phyloP scores from a whole-genome alignment of 1,140 invertebrate species.

The Bombus polaris region DNA sequence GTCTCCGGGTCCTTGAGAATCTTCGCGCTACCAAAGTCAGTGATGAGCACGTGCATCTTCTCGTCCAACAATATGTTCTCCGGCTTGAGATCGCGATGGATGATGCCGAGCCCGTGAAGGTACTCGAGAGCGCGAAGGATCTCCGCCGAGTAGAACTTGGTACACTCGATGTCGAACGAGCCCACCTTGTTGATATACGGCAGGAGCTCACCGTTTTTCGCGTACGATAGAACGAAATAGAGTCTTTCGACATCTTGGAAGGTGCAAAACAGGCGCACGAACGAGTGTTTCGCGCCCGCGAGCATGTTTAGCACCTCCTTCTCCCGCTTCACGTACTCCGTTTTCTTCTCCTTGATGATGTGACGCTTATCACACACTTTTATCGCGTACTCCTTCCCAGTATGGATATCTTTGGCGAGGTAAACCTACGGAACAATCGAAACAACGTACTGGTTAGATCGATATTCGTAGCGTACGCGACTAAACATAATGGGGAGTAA shows the following conservation, averaged over 20 bases:
- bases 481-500: not conserved
- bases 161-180: slow-evolving; percentile 94
- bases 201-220: slow-evolving; percentile 96
- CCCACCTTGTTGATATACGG: slow-evolving; percentile 95
- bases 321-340: slow-evolving; percentile 95
- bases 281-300: slow-evolving; percentile 88
- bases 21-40: slow-evolving; percentile 98
- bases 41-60: slow-evolving; percentile 97
- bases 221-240: slow-evolving; percentile 98
- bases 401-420: slow-evolving; percentile 95
- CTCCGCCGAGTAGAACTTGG: slow-evolving; percentile 97
- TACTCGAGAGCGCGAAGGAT: slow-evolving; percentile 95
- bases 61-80: slow-evolving; percentile 96
- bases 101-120: slow-evolving; percentile 94
- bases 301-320: slow-evolving; percentile 94
- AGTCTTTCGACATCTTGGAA: slow-evolving; percentile 97
- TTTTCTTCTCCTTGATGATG: slow-evolving; percentile 96
- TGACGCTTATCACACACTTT: slow-evolving; percentile 98
- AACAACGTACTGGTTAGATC: slow-evolving; percentile 7
- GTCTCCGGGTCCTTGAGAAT: slow-evolving; percentile 85
- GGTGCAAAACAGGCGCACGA: slow-evolving; percentile 97
- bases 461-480: not conserved
- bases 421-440: slow-evolving; percentile 87
- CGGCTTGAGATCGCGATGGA: slow-evolving; percentile 96
- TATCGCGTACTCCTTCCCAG: slow-evolving; percentile 95